Evolutionary conservation across 2,797 vertebrate species (phyloP).

Genomic region (Prionace glauca): DNA sequence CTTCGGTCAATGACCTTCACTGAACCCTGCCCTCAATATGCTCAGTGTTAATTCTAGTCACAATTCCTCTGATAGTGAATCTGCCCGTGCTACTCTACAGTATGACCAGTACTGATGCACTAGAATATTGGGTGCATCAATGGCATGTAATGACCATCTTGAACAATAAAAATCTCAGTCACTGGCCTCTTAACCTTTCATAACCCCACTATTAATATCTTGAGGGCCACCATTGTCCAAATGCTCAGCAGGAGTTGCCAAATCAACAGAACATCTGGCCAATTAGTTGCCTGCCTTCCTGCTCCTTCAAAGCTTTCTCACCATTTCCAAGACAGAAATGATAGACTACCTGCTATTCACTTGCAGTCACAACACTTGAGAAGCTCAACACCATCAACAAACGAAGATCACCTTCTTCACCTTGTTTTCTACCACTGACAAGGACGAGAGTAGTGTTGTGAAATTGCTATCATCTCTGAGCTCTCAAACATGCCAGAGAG

Average conservation of each 20-base stretch:
- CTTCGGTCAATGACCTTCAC: background rate
- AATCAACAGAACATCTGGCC: background rate
- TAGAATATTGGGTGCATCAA: too few species aligned
- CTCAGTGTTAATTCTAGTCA: background rate
- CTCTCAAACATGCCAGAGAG: background rate
- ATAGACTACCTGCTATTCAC: background rate
- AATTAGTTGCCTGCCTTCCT: background rate
- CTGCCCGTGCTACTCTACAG: background rate
- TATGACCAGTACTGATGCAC: background rate
- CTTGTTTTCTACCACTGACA: background rate
- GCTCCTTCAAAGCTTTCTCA: background rate
- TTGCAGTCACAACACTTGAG: background rate
- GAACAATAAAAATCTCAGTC: background rate
- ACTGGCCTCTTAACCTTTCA: background rate
- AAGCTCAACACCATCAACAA: background rate
- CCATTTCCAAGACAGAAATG: background rate
- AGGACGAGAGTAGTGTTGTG: background rate
- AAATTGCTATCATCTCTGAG: background rate
- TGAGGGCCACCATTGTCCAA: background rate
- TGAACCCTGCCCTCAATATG: too few species aligned
- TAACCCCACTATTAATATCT: background rate
- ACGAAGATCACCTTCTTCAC: background rate
- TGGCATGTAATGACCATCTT: background rate
- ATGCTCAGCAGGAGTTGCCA: background rate
- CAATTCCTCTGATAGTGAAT: background rate